Base-by-base conservation (phyloP, 2,797 vertebrate species). In the Hyperoplus lanceolatus region DNA sequence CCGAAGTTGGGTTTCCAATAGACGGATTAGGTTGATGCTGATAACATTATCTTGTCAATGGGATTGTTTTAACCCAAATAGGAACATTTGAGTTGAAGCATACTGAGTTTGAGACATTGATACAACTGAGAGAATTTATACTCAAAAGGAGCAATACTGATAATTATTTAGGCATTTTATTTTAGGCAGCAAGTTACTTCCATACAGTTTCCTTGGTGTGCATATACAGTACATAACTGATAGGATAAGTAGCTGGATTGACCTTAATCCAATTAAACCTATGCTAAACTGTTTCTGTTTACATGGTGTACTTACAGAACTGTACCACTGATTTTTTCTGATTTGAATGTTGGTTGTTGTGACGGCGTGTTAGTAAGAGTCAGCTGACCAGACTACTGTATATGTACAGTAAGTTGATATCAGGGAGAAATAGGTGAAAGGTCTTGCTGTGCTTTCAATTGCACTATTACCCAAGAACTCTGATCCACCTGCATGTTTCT, bases 351-450 rank as follows among this genome's bases (percentile, higher is more conserved):
- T 0, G 12, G 39, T 0, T 10, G 29, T 57, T 60, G 53, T 70
- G 49, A 73, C 15, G 15, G 14, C 1, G 51, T 66, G 29, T 57
- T 65, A 61, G 41, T 62, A 10, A 67, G 63, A 79, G 73, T 90
- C 80, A 85, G 62, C 48, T 84, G 81, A 77, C 65, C 57, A 65
- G 79, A 73, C 70, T 75, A 65, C 62, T 71, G 42, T 73, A 63
- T 38, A 58, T 73, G 60, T 78, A 82, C 62, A 82, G 41, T 73
- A 70, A 72, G 7, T 75, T 73, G 76, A 80, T 80, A 78, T 80
- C 64, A 77, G 54, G 51, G n/a, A 13, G 61, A 53, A 68, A 38
- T 73, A 46, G 41, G 70, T 79, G 61, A 75, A 84, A 82, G 71
- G 73, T 5, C 67, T 61, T 51, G 65, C 2, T 69, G 50, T 70